Percentiles rank a stretch among this genome's conserved stretches.
phyloP scores from a whole-genome alignment of 2,797 vertebrate genomes.

The Manis javanica region DNA sequence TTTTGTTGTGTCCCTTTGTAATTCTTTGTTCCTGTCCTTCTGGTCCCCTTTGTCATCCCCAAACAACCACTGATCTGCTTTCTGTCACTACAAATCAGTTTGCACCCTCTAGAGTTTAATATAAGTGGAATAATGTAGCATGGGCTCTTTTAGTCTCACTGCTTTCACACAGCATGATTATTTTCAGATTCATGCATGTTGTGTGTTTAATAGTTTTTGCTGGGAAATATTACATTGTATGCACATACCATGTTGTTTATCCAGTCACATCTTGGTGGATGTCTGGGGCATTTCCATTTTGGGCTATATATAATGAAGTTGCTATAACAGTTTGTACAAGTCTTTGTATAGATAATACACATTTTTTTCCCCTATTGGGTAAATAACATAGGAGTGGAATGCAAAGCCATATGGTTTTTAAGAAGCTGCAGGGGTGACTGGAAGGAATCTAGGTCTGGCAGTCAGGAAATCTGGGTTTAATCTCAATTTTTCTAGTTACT shows the following conservation, averaged over 20 bases:
- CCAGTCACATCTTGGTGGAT: background rate
- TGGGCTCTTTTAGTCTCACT: slow-evolving; percentile 5
- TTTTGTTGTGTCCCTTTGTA: background rate
- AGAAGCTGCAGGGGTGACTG: slow-evolving; percentile 42
- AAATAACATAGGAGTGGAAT: slow-evolving; percentile 48
- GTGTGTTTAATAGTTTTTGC: background rate
- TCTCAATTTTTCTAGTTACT: slow-evolving; percentile 68
- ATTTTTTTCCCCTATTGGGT: slow-evolving; percentile 20
- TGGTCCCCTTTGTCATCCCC: background rate
- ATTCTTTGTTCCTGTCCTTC: background rate
- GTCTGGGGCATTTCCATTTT: slow-evolving; percentile 39
- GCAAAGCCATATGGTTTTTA: slow-evolving; percentile 50
- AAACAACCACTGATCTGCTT: background rate
- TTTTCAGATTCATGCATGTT: slow-evolving; percentile 15
- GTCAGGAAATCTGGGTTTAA: slow-evolving; percentile 66
- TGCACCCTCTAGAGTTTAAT: slow-evolving; percentile 29
- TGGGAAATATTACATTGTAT: slow-evolving; percentile 12
- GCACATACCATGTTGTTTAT: background rate
- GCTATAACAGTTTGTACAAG: slow-evolving; percentile 31
- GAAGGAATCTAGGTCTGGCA: slow-evolving; percentile 54
- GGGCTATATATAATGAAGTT: slow-evolving; percentile 3
- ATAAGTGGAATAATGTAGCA: background rate
- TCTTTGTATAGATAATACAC: slow-evolving; percentile 26
- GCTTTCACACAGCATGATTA: background rate
- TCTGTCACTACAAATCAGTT: background rate